Base-by-base conservation (phyloP, 2,888 invertebrate genomes). In the Ormia ochracea region DNA sequence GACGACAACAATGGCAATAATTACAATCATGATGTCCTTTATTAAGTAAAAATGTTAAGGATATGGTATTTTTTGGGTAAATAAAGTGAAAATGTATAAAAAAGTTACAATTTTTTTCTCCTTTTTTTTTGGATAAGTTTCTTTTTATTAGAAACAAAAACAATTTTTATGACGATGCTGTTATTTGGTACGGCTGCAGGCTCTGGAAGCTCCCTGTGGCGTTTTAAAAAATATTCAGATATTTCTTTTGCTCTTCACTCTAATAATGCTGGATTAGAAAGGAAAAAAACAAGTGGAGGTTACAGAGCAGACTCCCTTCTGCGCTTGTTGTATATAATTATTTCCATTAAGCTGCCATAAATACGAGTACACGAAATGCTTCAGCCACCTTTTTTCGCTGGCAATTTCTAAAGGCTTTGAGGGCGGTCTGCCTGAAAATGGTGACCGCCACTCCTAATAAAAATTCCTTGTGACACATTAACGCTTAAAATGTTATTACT, bases 401-500 rank as follows among this genome's bases (percentile, higher is more conserved):
- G 68, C 68, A 50, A 58, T 74, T 69, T 50, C 73, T 78, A 68
- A 50, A 43, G 31, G 19, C 17, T 41, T 59, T 6, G 6, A 43
- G 31, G 45, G 45, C n/a, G 19, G 17, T 45, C 31, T 19, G 45
- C 36, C 23, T n/a, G 14, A 54, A 23, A 23, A 50, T 65, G 63
- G 33, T 65, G 78, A 58, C 68, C 66, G 31, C 50, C 50, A 58
- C 36, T 17, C 17, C 48, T 38, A 56, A 50, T 54, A 84, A 85
- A 84, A 88, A 86, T 84, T 86, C 85, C 85, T 86, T 86, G 86
- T 87, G 88, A 87, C 86, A 87, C 87, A 88, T 88, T 87, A 88
- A 86, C 82, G 72, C 65, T 61, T 76, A 36, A 79, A 75, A 78
- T 63, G 23, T 41, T 54, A 50, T 65, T 72, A 36, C 70, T 48